Evolutionary conservation across 2,113 vertebrate genomes (phyloP).

Genomic region (Excalfactoria chinensis): DNA sequence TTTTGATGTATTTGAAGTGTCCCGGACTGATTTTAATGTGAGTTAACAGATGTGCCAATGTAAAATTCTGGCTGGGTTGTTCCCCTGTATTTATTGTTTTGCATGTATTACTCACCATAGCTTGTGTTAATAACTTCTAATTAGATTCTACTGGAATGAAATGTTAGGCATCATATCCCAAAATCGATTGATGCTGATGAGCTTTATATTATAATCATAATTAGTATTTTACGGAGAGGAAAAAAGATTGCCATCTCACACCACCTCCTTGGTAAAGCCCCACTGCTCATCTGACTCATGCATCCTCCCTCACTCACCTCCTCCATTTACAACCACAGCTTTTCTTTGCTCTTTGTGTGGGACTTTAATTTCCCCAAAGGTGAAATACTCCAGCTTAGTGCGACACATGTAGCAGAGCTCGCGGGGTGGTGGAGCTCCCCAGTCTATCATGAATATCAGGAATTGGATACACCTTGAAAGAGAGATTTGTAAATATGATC

Average conservation of each 20-base stretch:
- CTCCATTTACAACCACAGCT: not conserved
- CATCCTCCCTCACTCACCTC: not conserved
- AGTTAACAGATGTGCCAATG: not conserved
- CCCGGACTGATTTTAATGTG: not conserved
- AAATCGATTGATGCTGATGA: not conserved
- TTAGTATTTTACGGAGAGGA: not conserved
- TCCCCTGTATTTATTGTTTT: not conserved
- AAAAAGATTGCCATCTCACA: not conserved
- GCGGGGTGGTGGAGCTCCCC: not conserved
- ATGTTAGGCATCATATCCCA: not conserved
- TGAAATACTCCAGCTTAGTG: not conserved
- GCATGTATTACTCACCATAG: not conserved
- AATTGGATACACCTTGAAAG: constrained; percentile 42
- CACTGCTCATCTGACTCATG: not conserved
- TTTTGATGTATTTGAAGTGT: not conserved
- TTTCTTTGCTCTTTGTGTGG: not conserved
- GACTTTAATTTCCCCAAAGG: not conserved
- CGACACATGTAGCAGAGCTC: not conserved
- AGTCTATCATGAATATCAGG: not conserved
- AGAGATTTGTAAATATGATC: not conserved
- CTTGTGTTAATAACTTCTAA: not conserved
- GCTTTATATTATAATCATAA: not conserved
- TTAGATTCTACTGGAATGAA: not conserved
- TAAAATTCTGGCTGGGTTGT: not conserved
- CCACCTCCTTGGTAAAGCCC: not conserved